Base-by-base conservation (phyloP, 1,140 invertebrate genomes). In the Scaptomyza montana region DNA sequence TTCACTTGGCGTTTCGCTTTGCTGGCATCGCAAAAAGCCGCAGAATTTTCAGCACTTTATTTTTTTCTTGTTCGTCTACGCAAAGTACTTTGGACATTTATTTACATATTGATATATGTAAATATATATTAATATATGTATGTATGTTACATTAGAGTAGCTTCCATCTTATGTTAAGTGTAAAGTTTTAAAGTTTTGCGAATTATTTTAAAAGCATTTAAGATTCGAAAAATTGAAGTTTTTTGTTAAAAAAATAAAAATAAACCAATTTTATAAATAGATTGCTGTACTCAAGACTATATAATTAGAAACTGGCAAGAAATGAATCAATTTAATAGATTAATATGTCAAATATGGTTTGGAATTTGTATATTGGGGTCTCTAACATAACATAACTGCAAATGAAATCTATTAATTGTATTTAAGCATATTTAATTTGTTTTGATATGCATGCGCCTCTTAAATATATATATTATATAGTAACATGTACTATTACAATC, bases 1-100 rank as follows among this genome's bases (percentile, higher is more conserved):
- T 82, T 65, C 73, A 76, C 45, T 85, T 85, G 74, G 51, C 78
- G 78, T 85, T 80, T 84, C 75, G 80, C 77, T 80, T 84, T 85
- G 81, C 74, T 85, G 81, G 77, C 81, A 77, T 57, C 77, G 75
- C 67, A 77, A 46, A 74, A 67, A 78, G 61, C 67, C 49, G 56
- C 41, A 65, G 49, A 74, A 46, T 36, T 63, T 36, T 54, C 30
- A 28, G 53, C 45, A 36, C 30, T 30, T 30, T 30, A 59, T 25
- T 25, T 25, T 25, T 25, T 25, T 25, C 21, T 25, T 25, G 21
- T 25, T 25, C 21, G 21, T 25, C 21, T 25, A 25, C 21, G 21
- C 21, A 50, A 68, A 68, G 59, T 59, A 60, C 47, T 60, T 60
- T 30, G 19, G 8, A 4, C 39, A 49, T 45, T 33, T 45, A 47